Base-by-base conservation (phyloP, 2,797 vertebrate species). In the Scolopax bukidnonensis region DNA sequence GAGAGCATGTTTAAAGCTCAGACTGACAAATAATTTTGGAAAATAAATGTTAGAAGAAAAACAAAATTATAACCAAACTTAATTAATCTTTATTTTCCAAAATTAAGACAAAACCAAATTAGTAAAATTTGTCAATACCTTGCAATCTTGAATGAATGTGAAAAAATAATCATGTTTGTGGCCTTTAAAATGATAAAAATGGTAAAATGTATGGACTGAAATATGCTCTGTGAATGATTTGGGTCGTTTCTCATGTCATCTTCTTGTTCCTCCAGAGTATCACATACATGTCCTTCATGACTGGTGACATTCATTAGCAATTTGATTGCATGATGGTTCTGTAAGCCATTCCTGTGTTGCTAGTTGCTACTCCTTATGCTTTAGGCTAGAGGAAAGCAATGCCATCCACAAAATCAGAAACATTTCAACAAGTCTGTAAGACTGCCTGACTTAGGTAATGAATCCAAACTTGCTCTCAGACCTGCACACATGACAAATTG, bases 391-490 rank as follows among this genome's bases (percentile, higher is more conserved):
- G 60, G 71, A 94, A 82, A 83, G 70, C 69, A 78, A 30, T 18
- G 69, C 17, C 1, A 3, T 59, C n/a, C 77, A 84, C 61, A 94
- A 95, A 97, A 89, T 69, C 60, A 94, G 81, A 84, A 81, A 65
- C 33, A 71, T 61, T 77, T 84, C 78, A 63, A 15, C 3, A 87
- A 78, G 28, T 77, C 64, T 87, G 13, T 9, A 65, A 79, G 81
- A 94, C 67, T 38, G 6, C 19, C 61, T 36, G 24, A 32, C 47
- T 27, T 21, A 40, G 28, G 43, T 91, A 95, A 94, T 89, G 57
- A 95, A 94, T 90, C 81, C 93, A 85, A 65, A 70, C 65, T 80
- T 88, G 33, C 91, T 90, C 83, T 97, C 90, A 20, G 12, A 84
- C 68, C 81, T 25, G 68, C 69, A 94, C 83, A 65, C 16, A 19